Percentiles rank a stretch among this genome's conserved stretches.
phyloP scores from a whole-genome alignment of 1,140 invertebrate species.

The Elymnias hypermnestra region DNA sequence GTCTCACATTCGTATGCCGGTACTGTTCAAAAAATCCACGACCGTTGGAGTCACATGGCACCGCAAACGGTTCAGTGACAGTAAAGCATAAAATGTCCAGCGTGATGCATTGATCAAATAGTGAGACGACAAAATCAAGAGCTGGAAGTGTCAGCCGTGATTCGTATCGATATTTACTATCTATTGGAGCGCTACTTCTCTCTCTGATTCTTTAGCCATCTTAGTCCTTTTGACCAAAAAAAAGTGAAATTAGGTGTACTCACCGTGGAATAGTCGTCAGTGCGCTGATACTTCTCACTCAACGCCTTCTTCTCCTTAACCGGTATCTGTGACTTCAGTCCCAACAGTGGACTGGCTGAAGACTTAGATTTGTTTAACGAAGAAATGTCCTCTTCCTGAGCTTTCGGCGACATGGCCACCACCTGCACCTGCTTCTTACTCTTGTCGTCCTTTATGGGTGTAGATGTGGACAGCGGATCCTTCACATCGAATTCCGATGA shows the following conservation, averaged over 20 bases:
- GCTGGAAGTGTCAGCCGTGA: too few species aligned
- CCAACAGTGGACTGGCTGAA: constrained; percentile 17
- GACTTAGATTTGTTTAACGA: constrained; percentile 15
- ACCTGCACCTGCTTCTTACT: constrained; percentile 45
- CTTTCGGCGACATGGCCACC: constrained; percentile 65
- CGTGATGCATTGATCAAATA: too few species aligned
- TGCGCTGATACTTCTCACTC: constrained; percentile 36
- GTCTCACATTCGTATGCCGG: too few species aligned
- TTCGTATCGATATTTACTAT: too few species aligned
- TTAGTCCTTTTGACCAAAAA: too few species aligned
- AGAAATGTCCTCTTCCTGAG: constrained; percentile 16
- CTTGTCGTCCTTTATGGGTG: constrained; percentile 49
- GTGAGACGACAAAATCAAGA: too few species aligned
- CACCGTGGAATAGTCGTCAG: constrained; percentile 34
- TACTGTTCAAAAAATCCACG: too few species aligned
- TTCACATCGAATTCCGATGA: constrained; percentile 39
- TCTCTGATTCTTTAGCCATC: too few species aligned
- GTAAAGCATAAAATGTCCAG: too few species aligned
- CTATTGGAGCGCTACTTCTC: too few species aligned
- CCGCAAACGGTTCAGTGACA: too few species aligned
- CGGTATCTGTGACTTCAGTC: constrained; percentile 31
- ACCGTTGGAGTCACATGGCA: too few species aligned
- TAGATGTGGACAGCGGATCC: constrained; percentile 60
- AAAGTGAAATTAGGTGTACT: background rate
- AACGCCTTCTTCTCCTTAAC: constrained; percentile 28